These are phyloP conservation scores for Haliclona indistincta DNA, from an alignment of 37 sponge, comb jelly and placozoan genomes.

Conservation along the genomic window DNA sequence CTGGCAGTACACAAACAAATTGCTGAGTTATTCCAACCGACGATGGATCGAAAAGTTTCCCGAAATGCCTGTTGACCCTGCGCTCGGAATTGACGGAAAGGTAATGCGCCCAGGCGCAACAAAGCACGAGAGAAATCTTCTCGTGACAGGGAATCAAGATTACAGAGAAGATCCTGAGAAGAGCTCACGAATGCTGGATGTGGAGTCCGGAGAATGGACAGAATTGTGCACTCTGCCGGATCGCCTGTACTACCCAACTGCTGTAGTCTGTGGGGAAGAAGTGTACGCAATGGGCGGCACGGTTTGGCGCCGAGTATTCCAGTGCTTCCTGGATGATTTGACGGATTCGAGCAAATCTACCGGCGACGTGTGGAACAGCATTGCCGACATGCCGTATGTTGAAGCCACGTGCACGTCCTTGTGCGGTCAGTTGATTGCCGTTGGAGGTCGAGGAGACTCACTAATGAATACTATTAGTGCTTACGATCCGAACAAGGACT, in stretches of 20 bases:
- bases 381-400: background rate
- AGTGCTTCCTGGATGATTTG: slow-evolving; percentile 1
- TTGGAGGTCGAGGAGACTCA: background rate
- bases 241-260: background rate
- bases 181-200: background rate
- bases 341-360: background rate
- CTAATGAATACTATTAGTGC: background rate
- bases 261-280: background rate
- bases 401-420: background rate
- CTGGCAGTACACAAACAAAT: background rate
- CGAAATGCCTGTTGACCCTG: background rate
- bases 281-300: background rate
- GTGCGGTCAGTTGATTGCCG: background rate
- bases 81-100: background rate
- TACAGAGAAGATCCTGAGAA: background rate
- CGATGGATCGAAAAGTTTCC: background rate
- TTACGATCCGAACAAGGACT: background rate
- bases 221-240: background rate
- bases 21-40: background rate
- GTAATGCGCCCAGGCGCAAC: background rate
- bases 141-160: background rate
- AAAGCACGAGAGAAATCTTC: background rate
- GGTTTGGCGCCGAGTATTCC: background rate
- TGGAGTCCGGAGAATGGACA: background rate
- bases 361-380: background rate